A percentile compares a stretch with the other conserved stretches of the same genome.
phyloP scores from a whole-genome alignment of 2,113 vertebrate species.

The Nerophis lumbriciformis region DNA sequence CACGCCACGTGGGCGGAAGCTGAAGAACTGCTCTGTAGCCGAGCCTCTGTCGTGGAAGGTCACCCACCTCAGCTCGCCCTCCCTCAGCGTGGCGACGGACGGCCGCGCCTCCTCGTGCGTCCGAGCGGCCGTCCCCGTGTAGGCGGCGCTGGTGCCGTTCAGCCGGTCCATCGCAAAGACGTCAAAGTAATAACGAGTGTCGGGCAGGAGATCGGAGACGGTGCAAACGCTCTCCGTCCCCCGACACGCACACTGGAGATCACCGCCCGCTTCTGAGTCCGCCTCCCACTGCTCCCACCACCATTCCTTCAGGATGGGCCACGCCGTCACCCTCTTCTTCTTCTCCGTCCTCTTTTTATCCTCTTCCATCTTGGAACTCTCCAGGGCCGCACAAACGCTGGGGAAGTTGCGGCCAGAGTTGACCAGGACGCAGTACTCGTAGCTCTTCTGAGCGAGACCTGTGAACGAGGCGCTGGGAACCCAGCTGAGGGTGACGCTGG shows the following conservation, averaged over 20 bases:
- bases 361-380: slow-evolving; percentile 41
- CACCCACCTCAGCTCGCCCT: slow-evolving; percentile 78
- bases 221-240: slow-evolving; percentile 80
- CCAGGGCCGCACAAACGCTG: slow-evolving; percentile 77
- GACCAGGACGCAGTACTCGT: slow-evolving; percentile 81
- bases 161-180: slow-evolving; percentile 78
- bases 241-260: slow-evolving; percentile 73
- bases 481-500: slow-evolving; percentile 84
- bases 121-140: slow-evolving; percentile 75
- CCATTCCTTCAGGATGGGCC: slow-evolving; percentile 66
- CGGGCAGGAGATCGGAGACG: slow-evolving; percentile 75
- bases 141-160: slow-evolving; percentile 76
- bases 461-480: slow-evolving; percentile 73
- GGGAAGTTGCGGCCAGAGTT: slow-evolving; percentile 80
- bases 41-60: slow-evolving; percentile 60
- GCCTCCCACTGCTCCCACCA: slow-evolving; percentile 71
- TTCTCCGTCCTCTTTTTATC: slow-evolving; percentile 47
- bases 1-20: slow-evolving; percentile 73
- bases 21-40: slow-evolving; percentile 63
- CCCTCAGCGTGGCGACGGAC: slow-evolving; percentile 68
- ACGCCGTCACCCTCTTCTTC: slow-evolving; percentile 41
- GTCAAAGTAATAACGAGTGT: slow-evolving; percentile 83
- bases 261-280: slow-evolving; percentile 37
- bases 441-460: slow-evolving; percentile 53
- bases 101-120: slow-evolving; percentile 77